A percentile compares a stretch with the other conserved stretches of the same genome.
phyloP scores from a whole-genome alignment of 2,113 vertebrate species.

The Paedocypris sp. region DNA sequence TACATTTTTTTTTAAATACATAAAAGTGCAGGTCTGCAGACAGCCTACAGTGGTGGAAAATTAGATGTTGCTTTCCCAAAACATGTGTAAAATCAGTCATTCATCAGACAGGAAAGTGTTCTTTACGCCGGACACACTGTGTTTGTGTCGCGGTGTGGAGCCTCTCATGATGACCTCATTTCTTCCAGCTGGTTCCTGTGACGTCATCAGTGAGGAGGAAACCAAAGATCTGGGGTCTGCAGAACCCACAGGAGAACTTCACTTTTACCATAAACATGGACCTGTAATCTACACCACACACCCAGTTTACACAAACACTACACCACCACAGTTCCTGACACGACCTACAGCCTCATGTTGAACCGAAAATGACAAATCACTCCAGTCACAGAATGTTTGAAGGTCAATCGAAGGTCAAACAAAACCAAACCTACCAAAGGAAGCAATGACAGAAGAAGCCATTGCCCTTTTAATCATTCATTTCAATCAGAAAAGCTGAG shows the following conservation, averaged over 20 bases:
- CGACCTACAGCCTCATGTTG: background rate
- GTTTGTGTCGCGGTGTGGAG: slow-evolving; percentile 22
- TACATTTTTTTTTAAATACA: too few species aligned
- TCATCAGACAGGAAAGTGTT: slow-evolving; percentile 34
- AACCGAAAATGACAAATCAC: background rate
- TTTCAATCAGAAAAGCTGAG: too few species aligned
- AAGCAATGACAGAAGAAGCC: too few species aligned
- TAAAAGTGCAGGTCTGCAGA: slow-evolving; percentile 21
- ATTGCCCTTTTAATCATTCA: too few species aligned
- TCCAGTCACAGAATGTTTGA: background rate
- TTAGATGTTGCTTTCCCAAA: slow-evolving; percentile 22
- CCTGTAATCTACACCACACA: background rate
- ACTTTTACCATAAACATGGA: background rate
- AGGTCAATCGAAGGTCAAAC: too few species aligned
- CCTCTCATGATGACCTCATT: slow-evolving; percentile 21
- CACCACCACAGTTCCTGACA: background rate
- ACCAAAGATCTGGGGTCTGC: background rate
- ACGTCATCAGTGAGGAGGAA: slow-evolving; percentile 12
- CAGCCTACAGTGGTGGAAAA: slow-evolving; percentile 30
- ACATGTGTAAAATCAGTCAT: slow-evolving; percentile 28
- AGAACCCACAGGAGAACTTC: background rate
- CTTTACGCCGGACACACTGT: slow-evolving; percentile 17
- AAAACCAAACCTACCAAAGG: too few species aligned
- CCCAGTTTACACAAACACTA: background rate
- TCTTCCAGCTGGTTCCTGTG: slow-evolving; percentile 21